phyloP scores from a whole-genome alignment of 35 echinoderm and acorn worm species.

The Holothuria glaberrima region DNA sequence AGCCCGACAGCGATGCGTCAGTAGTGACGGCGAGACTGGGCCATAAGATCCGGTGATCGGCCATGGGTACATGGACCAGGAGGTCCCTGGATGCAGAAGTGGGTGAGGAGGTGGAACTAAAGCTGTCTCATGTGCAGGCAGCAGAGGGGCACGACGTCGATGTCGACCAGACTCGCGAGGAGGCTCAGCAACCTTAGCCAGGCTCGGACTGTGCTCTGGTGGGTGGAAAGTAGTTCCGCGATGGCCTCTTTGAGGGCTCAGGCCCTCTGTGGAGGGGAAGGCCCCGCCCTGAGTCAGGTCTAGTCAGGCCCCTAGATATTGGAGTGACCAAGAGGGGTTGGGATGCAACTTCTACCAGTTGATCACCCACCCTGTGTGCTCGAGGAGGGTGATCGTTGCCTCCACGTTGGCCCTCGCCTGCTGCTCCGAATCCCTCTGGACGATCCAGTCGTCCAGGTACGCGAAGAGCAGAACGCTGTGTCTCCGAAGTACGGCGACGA shows the following conservation, averaged over 20 bases:
- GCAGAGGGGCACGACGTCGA: neutral
- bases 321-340: neutral
- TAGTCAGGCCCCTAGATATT: neutral
- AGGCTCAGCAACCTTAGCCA: neutral
- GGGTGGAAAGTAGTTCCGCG: neutral
- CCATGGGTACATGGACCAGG: neutral
- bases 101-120: neutral
- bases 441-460: conserved; percentile 6
- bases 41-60: neutral
- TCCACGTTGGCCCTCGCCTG: neutral
- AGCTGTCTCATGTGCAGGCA: neutral
- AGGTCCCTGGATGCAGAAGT: neutral
- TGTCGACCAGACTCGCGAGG: neutral
- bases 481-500: neutral
- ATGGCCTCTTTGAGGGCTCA: neutral
- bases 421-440: neutral
- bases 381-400: neutral
- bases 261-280: neutral
- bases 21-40: neutral
- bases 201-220: neutral
- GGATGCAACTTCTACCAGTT: neutral
- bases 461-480: neutral
- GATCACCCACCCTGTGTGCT: neutral
- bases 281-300: neutral
- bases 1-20: neutral